Conservation (phyloP, 2,888 invertebrate genomes). For the Silvanus unidentatus region DNA sequence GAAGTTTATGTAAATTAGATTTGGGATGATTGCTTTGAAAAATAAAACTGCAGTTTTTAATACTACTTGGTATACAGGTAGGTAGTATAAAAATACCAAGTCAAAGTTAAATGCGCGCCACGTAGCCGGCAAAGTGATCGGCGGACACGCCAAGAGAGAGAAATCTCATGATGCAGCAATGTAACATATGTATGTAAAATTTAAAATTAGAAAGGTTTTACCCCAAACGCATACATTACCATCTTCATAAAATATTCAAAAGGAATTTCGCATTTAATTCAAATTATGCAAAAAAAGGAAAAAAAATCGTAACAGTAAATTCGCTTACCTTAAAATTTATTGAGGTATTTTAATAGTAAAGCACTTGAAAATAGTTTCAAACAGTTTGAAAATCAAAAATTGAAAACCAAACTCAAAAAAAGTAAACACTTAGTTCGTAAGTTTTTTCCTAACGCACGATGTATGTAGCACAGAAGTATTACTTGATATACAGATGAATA, state of each 20-base stretch:
- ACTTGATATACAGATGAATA: conserved; percentile 18
- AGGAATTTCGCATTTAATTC: too few species aligned
- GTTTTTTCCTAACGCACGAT: conserved; percentile 47
- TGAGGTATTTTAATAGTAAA: conserved; percentile 37
- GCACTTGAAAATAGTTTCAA: conserved; percentile 25
- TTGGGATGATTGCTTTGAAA: too few species aligned
- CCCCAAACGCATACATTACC: neutral
- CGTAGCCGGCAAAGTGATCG: conserved; percentile 15
- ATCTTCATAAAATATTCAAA: too few species aligned
- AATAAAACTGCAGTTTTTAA: neutral
- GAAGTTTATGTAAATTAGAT: neutral
- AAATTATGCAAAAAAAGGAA: neutral
- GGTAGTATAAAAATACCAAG: neutral
- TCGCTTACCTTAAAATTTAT: conserved; percentile 35
- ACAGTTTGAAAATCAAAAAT: neutral
- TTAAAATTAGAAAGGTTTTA: conserved; percentile 9
- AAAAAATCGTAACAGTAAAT: too few species aligned
- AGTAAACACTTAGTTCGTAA: conserved; percentile 25
- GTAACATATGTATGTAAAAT: conserved; percentile 7
- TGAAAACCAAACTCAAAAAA: conserved; percentile 1
- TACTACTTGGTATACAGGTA: neutral
- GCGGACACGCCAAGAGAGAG: conserved; percentile 9
- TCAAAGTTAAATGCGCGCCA: conserved; percentile 5
- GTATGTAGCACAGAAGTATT: conserved; percentile 43
- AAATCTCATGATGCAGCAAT: neutral